Conservation (phyloP, 2,888 invertebrate species). For the Sphaeridia pumilis region DNA sequence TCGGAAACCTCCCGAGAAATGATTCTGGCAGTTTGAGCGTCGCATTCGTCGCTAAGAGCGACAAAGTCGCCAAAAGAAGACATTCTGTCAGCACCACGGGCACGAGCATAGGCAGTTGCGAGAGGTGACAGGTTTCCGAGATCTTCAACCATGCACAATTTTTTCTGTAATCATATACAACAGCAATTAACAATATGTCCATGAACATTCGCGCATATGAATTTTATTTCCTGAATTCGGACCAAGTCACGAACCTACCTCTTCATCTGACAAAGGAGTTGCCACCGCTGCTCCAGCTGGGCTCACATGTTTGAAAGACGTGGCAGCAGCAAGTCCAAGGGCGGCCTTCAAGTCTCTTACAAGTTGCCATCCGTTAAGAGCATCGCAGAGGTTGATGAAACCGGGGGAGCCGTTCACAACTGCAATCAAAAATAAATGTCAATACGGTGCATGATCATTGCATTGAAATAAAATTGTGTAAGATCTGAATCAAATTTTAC, state of each 20-base stretch:
- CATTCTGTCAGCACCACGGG: conserved; percentile 96
- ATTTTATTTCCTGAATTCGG: not conserved
- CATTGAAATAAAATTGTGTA: not conserved
- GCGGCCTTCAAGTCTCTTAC: conserved; percentile 75
- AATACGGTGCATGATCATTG: not conserved
- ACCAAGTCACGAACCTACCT: conserved; percentile 43
- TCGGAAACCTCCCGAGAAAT: conserved; percentile 86
- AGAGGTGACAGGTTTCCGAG: conserved; percentile 62
- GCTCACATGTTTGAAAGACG: conserved; percentile 96
- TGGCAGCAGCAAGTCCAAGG: conserved; percentile 73
- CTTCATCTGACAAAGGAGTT: conserved; percentile 57
- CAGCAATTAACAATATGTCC: not conserved
- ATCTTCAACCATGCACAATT: conserved; percentile 88
- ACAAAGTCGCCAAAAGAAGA: conserved; percentile 98
- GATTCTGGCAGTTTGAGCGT: conserved; percentile 77
- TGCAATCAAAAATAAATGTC: conserved; percentile 31
- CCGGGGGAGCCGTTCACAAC: conserved; percentile 93
- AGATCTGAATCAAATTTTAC: conserved; percentile 37
- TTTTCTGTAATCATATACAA: conserved; percentile 48
- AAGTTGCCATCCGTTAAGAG: conserved; percentile 93
- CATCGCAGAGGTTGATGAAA: conserved; percentile 94
- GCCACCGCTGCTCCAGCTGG: conserved; percentile 95
- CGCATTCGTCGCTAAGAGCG: conserved; percentile 83
- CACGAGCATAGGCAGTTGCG: conserved; percentile 86
- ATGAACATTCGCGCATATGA: too few species aligned